Conservation (phyloP, 2,113 vertebrate genomes). For the Leucoraja erinaceus region DNA sequence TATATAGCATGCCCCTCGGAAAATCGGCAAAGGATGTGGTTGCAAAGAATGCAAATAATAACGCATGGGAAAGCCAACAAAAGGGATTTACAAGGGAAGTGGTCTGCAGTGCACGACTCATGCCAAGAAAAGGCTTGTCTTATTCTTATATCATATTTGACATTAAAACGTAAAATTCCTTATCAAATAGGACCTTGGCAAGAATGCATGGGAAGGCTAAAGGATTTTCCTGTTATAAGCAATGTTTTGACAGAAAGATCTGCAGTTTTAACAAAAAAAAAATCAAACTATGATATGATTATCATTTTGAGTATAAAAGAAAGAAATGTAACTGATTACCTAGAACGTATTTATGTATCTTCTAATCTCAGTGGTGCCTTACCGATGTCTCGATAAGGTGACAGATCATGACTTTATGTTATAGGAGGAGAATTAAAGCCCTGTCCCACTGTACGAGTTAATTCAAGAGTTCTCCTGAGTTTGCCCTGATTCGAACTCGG, state of each 20-base stretch:
- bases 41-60: constrained; percentile 70
- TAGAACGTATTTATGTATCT: not conserved
- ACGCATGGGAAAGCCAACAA: constrained; percentile 64
- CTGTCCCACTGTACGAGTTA: too few relatives aligned
- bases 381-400: not conserved
- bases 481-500: too few relatives aligned
- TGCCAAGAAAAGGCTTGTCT: constrained; percentile 36
- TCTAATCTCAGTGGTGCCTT: not conserved
- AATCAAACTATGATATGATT: not conserved
- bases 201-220: constrained; percentile 37
- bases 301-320: not conserved
- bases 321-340: not conserved
- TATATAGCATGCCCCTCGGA: constrained; percentile 67
- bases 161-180: constrained; percentile 17
- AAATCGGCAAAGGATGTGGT: constrained; percentile 74
- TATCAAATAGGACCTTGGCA: constrained; percentile 22
- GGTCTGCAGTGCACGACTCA: constrained; percentile 51
- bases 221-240: constrained; percentile 23
- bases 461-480: too few relatives aligned
- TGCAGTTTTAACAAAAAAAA: constrained; percentile 35
- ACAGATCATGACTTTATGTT: not conserved
- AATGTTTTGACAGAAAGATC: constrained; percentile 17
- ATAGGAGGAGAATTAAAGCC: too few relatives aligned
- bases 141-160: constrained; percentile 33
- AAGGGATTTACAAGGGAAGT: constrained; percentile 65